phyloP scores from a whole-genome alignment of 2,888 invertebrate genomes.

The Parnassius smintheus region DNA sequence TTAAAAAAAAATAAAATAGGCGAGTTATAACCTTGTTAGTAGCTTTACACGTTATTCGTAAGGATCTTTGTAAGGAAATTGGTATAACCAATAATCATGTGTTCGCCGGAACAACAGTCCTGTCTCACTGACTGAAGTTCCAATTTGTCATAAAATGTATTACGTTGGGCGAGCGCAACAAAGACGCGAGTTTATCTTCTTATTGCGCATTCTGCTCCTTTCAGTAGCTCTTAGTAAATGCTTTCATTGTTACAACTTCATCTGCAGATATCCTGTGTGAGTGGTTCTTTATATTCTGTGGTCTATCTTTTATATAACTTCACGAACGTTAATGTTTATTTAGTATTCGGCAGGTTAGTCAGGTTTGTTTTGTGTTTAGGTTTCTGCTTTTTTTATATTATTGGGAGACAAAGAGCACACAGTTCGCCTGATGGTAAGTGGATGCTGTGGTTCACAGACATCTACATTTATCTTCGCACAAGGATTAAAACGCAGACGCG shows the following conservation, averaged over 20 bases:
- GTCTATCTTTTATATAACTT: constrained; percentile 26
- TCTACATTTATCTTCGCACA: no score
- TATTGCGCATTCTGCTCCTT: constrained; percentile 36
- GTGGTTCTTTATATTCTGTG: constrained; percentile 14
- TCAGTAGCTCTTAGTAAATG: constrained; percentile 43
- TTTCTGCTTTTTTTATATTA: no score
- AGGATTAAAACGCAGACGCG: no score
- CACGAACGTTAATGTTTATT: background rate
- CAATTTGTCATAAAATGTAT: constrained; percentile 70
- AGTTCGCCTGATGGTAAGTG: no score
- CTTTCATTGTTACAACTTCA: constrained; percentile 54
- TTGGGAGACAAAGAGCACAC: no score
- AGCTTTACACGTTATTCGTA: constrained; percentile 28
- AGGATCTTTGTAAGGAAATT: constrained; percentile 3
- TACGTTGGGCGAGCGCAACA: constrained; percentile 48
- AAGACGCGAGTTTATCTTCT: constrained; percentile 43
- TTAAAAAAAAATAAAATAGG: constrained; percentile 15
- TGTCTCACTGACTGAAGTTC: constrained; percentile 53
- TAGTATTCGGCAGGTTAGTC: no score
- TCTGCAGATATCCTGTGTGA: constrained; percentile 40
- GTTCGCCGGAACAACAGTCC: constrained; percentile 39
- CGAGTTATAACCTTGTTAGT: constrained; percentile 10
- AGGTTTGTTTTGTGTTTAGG: no score
- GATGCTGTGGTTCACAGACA: no score
- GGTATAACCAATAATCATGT: constrained; percentile 40